Evolutionary conservation across 1,140 invertebrate species (phyloP), one percentile per base, ranked within the genome.

Genomic region (Drosophila nigrodunni): DNA sequence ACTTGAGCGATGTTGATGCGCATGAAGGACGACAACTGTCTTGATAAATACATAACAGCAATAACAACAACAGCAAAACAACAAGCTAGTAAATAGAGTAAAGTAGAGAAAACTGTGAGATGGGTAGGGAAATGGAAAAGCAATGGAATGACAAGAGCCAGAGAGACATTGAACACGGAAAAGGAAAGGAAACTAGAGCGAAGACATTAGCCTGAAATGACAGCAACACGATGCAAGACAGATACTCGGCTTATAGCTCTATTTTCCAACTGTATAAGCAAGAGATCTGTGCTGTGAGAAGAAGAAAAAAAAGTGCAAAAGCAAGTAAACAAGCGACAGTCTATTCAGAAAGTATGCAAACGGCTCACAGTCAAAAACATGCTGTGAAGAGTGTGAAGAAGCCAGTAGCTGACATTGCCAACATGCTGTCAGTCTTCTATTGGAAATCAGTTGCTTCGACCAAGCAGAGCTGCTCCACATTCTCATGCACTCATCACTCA

Each of bases 201-300:
- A 85, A 89, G 86, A 89, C 85, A 89, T 89, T 89, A 89, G 85
- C 80, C 75, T 76, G 74, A 71, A 83, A 89, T 89, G 85, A 89
- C 85, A 85, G 85, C 86, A 89, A 74, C 85, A 89, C 81, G 85
- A 89, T 74, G 78, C 81, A 75, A 90, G 78, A 81, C 73, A 83
- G 85, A 85, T 87, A 89, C 80, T 89, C 74, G 75, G 77, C 77
- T 89, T 83, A 80, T 78, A 74, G 71, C 77, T 80, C 58, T 60
- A 69, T 69, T 69, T 70, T 62, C 65, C 72, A 55, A 62, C 55
- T 54, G 65, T 69, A 66, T 47, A 41, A 41, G 55, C 61, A 41
- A 39, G 11, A 8, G n/a, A 30, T 2, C 25, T n/a, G 15, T 21
- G 18, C 18, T 21, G 1, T 21, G 11, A 41, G 21, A 37, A 10